These are phyloP conservation scores for Benthosema pterotum DNA, from an alignment of 2,797 vertebrate species.

Conservation along the genomic window DNA sequence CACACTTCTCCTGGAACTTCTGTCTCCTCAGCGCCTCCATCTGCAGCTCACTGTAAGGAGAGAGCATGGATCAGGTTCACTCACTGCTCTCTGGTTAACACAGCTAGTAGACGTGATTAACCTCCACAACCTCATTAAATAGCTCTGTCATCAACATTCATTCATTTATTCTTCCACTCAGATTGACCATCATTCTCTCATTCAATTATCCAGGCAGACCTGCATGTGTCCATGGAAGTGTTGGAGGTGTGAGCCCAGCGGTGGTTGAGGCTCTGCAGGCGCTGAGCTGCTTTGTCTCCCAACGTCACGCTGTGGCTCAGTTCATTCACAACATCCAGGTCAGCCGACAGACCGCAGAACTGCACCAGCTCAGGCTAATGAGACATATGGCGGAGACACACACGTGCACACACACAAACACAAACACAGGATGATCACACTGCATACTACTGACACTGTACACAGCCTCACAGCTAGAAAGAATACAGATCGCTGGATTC, in stretches of 20 bases:
- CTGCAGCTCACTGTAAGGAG: constrained; percentile 81
- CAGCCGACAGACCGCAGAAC: constrained; percentile 80
- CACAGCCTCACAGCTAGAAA: no score
- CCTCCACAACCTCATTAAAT: no score
- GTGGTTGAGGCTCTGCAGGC: constrained; percentile 82
- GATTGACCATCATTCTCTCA: not conserved
- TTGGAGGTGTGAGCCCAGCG: constrained; percentile 81
- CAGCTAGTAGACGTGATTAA: no score
- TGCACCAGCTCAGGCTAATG: constrained; percentile 79
- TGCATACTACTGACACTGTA: not conserved
- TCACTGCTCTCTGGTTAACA: no score
- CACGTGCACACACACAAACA: constrained; percentile 17
- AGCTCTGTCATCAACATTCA: constrained; percentile 24
- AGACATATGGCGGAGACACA: constrained; percentile 40
- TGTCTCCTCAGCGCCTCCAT: constrained; percentile 72
- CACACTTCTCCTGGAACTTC: constrained; percentile 86
- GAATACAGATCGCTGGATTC: no score
- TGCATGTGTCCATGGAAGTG: constrained; percentile 83
- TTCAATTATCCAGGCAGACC: constrained; percentile 69
- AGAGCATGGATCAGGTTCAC: not conserved
- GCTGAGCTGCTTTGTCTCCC: constrained; percentile 74
- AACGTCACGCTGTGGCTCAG: constrained; percentile 83
- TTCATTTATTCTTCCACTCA: not conserved
- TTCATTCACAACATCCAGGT: constrained; percentile 88
- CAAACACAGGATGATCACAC: constrained; percentile 16